Base-by-base conservation (phyloP, 1,140 invertebrate genomes). In the Eumeta japonica region DNA sequence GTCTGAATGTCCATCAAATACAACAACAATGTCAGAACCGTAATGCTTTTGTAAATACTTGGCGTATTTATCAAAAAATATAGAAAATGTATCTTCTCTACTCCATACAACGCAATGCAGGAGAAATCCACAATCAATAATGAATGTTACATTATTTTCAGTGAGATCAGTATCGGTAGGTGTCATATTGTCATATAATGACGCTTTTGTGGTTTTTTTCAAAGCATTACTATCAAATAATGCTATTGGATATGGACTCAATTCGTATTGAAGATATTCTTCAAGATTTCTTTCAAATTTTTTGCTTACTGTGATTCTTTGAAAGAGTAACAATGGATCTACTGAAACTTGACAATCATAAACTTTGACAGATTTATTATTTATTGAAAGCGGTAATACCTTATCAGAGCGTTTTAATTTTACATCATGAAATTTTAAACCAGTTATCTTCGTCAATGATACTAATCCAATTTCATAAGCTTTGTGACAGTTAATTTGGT, bases 91-190 rank as follows among this genome's bases (percentile, higher is more conserved):
- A 7, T 24, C 7, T n/a, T n/a, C 20, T 24, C n/a, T 24, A 24
- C n/a, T 24, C 20, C 20, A 24, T n/a, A 41, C 32, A 13, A 50
- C 33, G 39, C 37, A 17, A 38, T 51, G 36, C 10, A 49, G 35
- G 10, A 49, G 34, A 43, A 41, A 49, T 14, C 43, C 49, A n/a
- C 46, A 45, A 29, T 51, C 46, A 10, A 49, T 24, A 39, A 60
- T 3, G 58, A 55, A 28, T 50, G 35, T 7, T 62, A 34, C 48
- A 63, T 58, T 41, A 50, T 55, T 33, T 45, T 18, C 20, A n/a
- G 20, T 7, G 7, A n/a, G 7, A n/a, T 7, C 7, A n/a, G n/a
- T n/a, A n/a, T 24, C 20, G n/a, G 20, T 24, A n/a, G 7, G 20
- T n/a, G n/a, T 24, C 7, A 24, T 7, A 7, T 7, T 24, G 7